These are phyloP conservation scores for Drosophila rellima DNA, from an alignment of 2,888 invertebrate genomes.

Conservation along the genomic window DNA sequence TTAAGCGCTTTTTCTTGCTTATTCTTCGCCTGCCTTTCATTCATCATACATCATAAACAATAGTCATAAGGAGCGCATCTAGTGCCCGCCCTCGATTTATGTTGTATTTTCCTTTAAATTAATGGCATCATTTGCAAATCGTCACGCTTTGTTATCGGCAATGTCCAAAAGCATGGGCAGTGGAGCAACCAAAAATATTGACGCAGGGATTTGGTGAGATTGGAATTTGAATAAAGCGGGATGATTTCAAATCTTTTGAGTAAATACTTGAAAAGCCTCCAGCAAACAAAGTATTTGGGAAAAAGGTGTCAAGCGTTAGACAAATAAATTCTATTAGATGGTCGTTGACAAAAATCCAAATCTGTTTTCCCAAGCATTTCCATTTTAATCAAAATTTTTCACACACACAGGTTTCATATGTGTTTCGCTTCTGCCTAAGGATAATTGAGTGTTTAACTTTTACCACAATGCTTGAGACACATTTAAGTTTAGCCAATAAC, in stretches of 20 bases:
- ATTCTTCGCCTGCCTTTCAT: conserved; percentile 18
- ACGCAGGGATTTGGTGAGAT: conserved; percentile 25
- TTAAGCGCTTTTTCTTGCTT: conserved; percentile 24
- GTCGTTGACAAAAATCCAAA: conserved; percentile 16
- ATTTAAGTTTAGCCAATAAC: background rate
- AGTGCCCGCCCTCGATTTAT: background rate
- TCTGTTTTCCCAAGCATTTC: conserved; percentile 23
- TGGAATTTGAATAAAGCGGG: background rate
- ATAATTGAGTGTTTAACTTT: background rate
- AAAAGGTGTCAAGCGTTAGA: conserved; percentile 41
- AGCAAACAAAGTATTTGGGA: conserved; percentile 42
- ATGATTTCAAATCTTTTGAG: conserved; percentile 18
- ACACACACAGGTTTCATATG: background rate
- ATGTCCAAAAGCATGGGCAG: conserved; percentile 25
- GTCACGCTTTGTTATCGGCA: conserved; percentile 59
- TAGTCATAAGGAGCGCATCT: conserved; percentile 23
- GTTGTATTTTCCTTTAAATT: conserved; percentile 41
- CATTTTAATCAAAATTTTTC: background rate
- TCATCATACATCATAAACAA: conserved; percentile 55
- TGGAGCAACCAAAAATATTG: conserved; percentile 31
- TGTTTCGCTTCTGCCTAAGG: background rate
- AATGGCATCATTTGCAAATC: conserved; percentile 76
- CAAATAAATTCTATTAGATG: conserved; percentile 33
- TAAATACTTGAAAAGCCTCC: conserved; percentile 34
- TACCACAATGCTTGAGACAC: background rate